These are phyloP conservation scores for Archaeoteleia sp. DNA, from an alignment of 2,888 invertebrate species.

Conservation along the genomic window DNA sequence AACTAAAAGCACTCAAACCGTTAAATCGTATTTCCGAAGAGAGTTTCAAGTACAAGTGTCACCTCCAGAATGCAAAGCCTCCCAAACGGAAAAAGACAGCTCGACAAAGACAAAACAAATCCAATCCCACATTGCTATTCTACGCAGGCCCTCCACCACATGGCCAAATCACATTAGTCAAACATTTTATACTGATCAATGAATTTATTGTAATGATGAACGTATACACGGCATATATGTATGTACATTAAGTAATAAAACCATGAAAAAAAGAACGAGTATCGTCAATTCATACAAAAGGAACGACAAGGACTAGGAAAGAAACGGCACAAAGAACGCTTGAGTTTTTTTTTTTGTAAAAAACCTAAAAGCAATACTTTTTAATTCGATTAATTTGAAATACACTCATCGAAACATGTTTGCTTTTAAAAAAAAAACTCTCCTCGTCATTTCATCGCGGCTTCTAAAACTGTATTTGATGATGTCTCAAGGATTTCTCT, in stretches of 20 bases:
- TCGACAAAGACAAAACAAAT: slow-evolving; percentile 73
- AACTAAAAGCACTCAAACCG: slow-evolving; percentile 84
- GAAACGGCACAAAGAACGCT: slow-evolving; percentile 36
- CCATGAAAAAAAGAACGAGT: slow-evolving; percentile 3
- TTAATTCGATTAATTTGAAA: slow-evolving; percentile 67
- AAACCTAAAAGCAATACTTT: slow-evolving; percentile 70
- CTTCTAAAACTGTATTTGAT: slow-evolving; percentile 51
- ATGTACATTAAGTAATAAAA: background rate
- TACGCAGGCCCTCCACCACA: too few relatives aligned
- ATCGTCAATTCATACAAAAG: background rate
- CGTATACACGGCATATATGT: background rate
- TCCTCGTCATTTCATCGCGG: slow-evolving; percentile 36
- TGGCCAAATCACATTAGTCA: background rate
- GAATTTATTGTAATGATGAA: background rate
- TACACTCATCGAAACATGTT: slow-evolving; percentile 60
- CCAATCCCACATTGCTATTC: slow-evolving; percentile 74
- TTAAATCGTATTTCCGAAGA: slow-evolving; percentile 79
- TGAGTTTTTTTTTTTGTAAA: slow-evolving; percentile 55
- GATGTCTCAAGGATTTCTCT: slow-evolving; percentile 43
- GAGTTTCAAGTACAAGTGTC: slow-evolving; percentile 81
- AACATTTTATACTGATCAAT: background rate
- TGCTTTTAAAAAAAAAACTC: slow-evolving; percentile 37
- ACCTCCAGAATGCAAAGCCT: slow-evolving; percentile 73
- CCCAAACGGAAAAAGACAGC: slow-evolving; percentile 75
- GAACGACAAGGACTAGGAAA: slow-evolving; percentile 10